Conservation (phyloP, 2,888 invertebrate genomes). For the Tipula unca region DNA sequence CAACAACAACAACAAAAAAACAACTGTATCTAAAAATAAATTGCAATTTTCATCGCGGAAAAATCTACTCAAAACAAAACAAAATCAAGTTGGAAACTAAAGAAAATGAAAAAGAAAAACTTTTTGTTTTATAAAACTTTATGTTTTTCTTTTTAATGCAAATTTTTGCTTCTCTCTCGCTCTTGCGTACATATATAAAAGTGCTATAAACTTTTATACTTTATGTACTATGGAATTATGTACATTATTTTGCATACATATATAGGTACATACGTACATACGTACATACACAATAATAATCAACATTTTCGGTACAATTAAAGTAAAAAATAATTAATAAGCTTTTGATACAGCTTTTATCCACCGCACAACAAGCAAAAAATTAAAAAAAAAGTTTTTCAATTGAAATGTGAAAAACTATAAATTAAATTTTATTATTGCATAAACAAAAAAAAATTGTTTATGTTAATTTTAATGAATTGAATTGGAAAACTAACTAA, state of each 20-base stretch:
- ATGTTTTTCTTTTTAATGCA: not conserved
- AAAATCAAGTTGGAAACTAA: not conserved
- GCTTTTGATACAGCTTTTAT: not conserved
- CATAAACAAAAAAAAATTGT: not conserved
- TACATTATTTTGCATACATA: not conserved
- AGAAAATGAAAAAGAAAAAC: not conserved
- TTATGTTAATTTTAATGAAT: not conserved
- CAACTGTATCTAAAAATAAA: not conserved
- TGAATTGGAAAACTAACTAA: not conserved
- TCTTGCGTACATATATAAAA: not conserved
- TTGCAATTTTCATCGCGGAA: conserved; percentile 9
- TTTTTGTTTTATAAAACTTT: not conserved
- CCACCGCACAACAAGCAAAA: not conserved
- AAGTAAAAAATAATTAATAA: not conserved
- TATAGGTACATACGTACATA: not conserved
- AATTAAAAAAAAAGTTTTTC: not conserved
- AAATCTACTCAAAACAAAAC: conserved; percentile 14
- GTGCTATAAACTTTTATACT: not conserved
- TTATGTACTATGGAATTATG: conserved; percentile 1
- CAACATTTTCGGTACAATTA: not conserved
- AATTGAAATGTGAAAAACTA: not conserved
- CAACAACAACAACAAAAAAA: not conserved
- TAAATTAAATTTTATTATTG: not conserved
- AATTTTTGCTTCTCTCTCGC: not conserved
- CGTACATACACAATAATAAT: not conserved